These are phyloP conservation scores for Bos indicus DNA, from an alignment of 2,113 vertebrate genomes.

Conservation along the genomic window DNA sequence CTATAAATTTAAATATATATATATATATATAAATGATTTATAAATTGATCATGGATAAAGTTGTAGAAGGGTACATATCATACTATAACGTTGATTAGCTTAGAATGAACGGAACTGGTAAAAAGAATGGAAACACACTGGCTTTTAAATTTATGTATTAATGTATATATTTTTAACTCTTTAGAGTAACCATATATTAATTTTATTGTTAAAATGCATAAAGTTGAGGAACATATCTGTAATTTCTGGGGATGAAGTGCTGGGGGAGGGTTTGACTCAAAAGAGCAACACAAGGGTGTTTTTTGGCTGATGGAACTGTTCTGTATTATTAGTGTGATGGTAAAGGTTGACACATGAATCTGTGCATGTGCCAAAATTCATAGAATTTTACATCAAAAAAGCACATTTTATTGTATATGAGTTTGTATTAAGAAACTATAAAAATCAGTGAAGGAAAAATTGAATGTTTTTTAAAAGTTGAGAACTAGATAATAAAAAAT, in stretches of 20 bases:
- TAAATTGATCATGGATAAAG: neutral
- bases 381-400: neutral
- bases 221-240: neutral
- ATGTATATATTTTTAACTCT: neutral
- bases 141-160: neutral
- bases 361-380: neutral
- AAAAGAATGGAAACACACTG: neutral
- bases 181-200: neutral
- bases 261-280: neutral
- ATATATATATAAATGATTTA: neutral
- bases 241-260: neutral
- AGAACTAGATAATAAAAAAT: neutral
- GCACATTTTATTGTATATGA: neutral
- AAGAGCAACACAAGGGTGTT: neutral
- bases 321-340: neutral
- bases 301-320: neutral
- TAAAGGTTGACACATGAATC: neutral
- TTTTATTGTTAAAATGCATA: neutral
- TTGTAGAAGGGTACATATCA: neutral
- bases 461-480: neutral
- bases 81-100: neutral
- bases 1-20: neutral
- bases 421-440: neutral
- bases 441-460: neutral
- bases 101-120: neutral